Percentiles rank a stretch among this genome's conserved stretches.
Conservation (phyloP, 2,797 vertebrate species). For the Acipenser oxyrinchus region DNA sequence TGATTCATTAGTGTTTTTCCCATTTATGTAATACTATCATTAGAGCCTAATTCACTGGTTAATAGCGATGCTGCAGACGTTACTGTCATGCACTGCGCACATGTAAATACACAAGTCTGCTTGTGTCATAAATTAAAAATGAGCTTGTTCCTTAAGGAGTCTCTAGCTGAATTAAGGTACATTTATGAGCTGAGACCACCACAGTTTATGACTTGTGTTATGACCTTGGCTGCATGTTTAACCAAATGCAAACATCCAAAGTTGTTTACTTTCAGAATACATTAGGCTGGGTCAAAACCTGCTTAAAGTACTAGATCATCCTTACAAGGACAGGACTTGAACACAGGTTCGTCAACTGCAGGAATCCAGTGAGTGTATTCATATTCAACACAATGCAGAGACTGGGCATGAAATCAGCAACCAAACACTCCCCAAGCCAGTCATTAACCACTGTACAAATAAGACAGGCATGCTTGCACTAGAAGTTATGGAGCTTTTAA, state of each 20-base stretch:
- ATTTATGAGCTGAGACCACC: conserved; percentile 35
- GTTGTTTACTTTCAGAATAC: conserved; percentile 23
- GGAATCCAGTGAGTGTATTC: no score
- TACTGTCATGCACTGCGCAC: conserved; percentile 36
- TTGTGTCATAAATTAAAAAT: conserved; percentile 36
- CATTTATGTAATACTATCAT: conserved; percentile 39
- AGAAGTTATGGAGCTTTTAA: no score
- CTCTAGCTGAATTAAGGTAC: conserved; percentile 26
- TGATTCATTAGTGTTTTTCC: conserved; percentile 33
- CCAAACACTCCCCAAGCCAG: no score
- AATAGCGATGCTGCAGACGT: conserved; percentile 41
- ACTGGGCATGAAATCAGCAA: no score
- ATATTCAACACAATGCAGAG: no score
- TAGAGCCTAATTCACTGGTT: conserved; percentile 43
- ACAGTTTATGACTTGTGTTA: conserved; percentile 26
- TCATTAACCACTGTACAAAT: no score
- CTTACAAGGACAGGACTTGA: not conserved
- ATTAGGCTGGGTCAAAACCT: conserved; percentile 18
- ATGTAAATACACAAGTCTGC: conserved; percentile 39
- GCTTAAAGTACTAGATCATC: conserved; percentile 2
- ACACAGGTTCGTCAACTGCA: not conserved
- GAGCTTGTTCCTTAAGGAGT: conserved; percentile 26
- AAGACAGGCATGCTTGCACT: no score
- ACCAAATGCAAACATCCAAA: conserved; percentile 26
- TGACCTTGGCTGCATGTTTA: conserved; percentile 33